These are phyloP conservation scores for Cheilosia urbana DNA, from an alignment of 2,888 invertebrate genomes.

Conservation along the genomic window DNA sequence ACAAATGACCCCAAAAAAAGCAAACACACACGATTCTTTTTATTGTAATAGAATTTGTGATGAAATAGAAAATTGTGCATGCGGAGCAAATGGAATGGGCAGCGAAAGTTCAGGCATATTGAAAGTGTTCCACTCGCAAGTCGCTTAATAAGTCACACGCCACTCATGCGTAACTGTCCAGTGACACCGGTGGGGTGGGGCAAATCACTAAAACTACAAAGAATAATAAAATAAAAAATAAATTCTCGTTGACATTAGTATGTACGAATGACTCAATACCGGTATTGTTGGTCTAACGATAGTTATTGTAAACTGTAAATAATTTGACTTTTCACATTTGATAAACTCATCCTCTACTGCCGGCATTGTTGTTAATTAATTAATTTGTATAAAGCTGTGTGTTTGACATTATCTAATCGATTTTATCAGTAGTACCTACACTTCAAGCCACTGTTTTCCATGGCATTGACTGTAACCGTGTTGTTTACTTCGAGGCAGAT, in stretches of 20 bases:
- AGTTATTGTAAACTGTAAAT: background rate
- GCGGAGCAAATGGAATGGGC: too few species aligned
- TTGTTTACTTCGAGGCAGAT: conserved; percentile 32
- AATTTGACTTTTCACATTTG: conserved; percentile 23
- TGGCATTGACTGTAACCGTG: background rate
- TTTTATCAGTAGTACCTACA: conserved; percentile 25
- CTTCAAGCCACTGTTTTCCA: background rate
- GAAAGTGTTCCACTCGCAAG: background rate
- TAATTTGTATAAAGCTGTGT: conserved; percentile 28
- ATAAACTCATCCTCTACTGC: conserved; percentile 1
- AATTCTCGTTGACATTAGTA: conserved; percentile 5
- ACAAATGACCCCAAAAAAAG: background rate
- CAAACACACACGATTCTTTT: background rate
- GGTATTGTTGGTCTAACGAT: background rate
- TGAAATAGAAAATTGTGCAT: too few species aligned
- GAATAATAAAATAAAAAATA: background rate
- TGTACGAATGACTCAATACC: conserved; percentile 23
- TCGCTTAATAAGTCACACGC: background rate
- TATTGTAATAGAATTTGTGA: background rate
- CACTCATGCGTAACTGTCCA: conserved; percentile 23
- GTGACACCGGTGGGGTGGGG: background rate
- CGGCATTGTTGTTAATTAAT: conserved; percentile 37
- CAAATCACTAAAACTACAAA: background rate
- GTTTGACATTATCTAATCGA: conserved; percentile 45
- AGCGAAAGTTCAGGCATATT: too few species aligned